Evolutionary conservation across 2,113 vertebrate genomes (phyloP).

Genomic region (Cervus canadensis): DNA sequence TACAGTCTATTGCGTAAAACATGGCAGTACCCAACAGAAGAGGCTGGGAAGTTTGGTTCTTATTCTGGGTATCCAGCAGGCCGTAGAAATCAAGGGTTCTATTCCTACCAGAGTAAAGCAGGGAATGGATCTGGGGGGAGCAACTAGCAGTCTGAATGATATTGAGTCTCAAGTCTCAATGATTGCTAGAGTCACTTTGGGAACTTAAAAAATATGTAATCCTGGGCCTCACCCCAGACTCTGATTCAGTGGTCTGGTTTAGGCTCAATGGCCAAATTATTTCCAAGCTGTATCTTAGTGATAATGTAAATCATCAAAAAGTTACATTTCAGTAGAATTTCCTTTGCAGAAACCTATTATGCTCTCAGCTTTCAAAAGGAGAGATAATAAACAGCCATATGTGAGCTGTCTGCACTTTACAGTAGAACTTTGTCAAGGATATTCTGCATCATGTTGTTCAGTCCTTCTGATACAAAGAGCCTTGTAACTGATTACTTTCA

Average conservation of each 20-base stretch:
- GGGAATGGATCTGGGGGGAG: not conserved
- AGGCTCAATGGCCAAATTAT: not conserved
- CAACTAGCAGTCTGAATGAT: not conserved
- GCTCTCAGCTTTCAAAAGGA: not conserved
- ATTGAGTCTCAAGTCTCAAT: not conserved
- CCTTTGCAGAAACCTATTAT: not conserved
- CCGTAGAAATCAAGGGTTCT: not conserved
- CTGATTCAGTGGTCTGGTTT: not conserved
- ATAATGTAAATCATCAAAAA: slow-evolving; percentile 24
- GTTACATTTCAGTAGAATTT: not conserved
- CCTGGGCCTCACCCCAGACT: not conserved
- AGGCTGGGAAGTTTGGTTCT: not conserved
- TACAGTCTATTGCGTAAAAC: not conserved
- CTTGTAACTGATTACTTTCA: not conserved
- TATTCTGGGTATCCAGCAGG: not conserved
- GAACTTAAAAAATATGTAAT: not conserved
- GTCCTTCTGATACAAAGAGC: not conserved
- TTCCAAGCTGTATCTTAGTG: not conserved
- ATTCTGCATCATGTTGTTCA: not conserved
- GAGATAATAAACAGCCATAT: not conserved
- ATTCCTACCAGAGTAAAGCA: not conserved
- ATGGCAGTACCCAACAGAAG: not conserved
- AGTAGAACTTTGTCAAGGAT: not conserved
- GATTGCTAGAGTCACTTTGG: not conserved
- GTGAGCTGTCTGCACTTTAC: not conserved